Percentiles rank a stretch among this genome's conserved stretches.
These are phyloP conservation scores for Diloba caeruleocephala DNA, from an alignment of 2,888 invertebrate genomes.

Conservation along the genomic window DNA sequence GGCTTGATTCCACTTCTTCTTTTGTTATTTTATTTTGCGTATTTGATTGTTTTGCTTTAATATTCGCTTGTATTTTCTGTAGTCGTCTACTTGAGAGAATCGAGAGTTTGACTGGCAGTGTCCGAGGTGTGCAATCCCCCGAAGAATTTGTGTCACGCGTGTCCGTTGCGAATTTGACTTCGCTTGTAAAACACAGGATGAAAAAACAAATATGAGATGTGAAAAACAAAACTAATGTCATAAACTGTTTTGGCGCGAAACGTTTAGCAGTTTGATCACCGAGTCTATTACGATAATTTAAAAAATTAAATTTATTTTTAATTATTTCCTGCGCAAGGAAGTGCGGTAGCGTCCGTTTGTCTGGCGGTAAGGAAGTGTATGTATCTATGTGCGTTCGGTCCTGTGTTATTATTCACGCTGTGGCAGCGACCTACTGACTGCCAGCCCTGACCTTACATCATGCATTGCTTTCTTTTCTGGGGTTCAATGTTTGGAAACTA, in stretches of 20 bases:
- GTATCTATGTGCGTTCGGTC: constrained; percentile 46
- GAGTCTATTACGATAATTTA: constrained; percentile 1
- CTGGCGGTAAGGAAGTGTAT: constrained; percentile 57
- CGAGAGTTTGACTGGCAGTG: constrained; percentile 9
- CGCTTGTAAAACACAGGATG: constrained; percentile 28
- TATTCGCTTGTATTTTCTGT: not conserved
- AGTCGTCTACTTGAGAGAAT: constrained; percentile 35
- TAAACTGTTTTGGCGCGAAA: constrained; percentile 11
- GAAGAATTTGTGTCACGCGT: constrained; percentile 22
- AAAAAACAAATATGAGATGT: constrained; percentile 1
- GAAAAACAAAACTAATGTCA: constrained; percentile 10
- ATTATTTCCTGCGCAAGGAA: constrained; percentile 33
- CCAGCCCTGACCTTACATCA: constrained; percentile 73
- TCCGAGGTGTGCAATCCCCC: constrained; percentile 5
- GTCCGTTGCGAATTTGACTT: constrained; percentile 19
- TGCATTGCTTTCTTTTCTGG: constrained; percentile 70
- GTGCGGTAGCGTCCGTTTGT: constrained; percentile 41
- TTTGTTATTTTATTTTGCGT: not conserved
- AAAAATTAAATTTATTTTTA: constrained; percentile 15
- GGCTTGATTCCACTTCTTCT: not conserved
- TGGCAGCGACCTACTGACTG: constrained; percentile 77
- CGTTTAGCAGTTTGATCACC: constrained; percentile 8
- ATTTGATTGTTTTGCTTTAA: not conserved
- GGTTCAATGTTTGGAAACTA: constrained; percentile 36
- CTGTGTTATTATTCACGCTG: constrained; percentile 72